Conservation (phyloP, 2,113 vertebrate genomes). For the Echinops telfairi region DNA sequence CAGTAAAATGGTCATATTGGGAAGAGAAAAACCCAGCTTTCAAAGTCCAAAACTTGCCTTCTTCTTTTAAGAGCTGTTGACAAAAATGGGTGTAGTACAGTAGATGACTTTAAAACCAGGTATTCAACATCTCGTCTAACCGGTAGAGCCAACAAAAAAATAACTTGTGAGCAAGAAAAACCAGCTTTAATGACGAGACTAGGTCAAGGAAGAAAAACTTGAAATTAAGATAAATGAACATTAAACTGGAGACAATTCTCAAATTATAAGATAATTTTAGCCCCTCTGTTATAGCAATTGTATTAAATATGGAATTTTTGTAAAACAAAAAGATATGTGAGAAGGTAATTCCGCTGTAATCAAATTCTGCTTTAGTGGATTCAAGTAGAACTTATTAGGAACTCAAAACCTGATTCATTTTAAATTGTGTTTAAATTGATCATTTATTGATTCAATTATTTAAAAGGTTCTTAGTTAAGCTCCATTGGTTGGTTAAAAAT, state of each 20-base stretch:
- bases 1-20: not conserved
- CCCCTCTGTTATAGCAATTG: not conserved
- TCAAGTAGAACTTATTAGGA: slow-evolving; percentile 26
- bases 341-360: slow-evolving; percentile 17
- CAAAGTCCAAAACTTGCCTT: slow-evolving; percentile 41
- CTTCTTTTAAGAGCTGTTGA: slow-evolving; percentile 44
- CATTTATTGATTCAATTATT: slow-evolving; percentile 31
- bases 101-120: slow-evolving; percentile 66
- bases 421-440: slow-evolving; percentile 38
- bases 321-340: slow-evolving; percentile 5
- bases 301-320: slow-evolving; percentile 37
- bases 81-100: slow-evolving; percentile 55
- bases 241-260: not conserved
- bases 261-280: slow-evolving; percentile 62
- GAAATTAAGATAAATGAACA: slow-evolving; percentile 65
- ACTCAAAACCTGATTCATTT: slow-evolving; percentile 56
- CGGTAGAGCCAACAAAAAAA: slow-evolving; percentile 63
- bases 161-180: slow-evolving; percentile 73
- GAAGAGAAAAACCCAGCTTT: slow-evolving; percentile 45
- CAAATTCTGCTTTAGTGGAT: slow-evolving; percentile 57
- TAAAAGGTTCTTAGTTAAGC: slow-evolving; percentile 54
- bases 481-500: slow-evolving; percentile 61
- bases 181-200: slow-evolving; percentile 60
- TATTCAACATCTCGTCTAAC: slow-evolving; percentile 70
- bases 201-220: slow-evolving; percentile 39